Percentiles rank a stretch among this genome's conserved stretches.
These are phyloP conservation scores for Drosophila stalkeri DNA, from an alignment of 2,888 invertebrate species.

Conservation along the genomic window DNA sequence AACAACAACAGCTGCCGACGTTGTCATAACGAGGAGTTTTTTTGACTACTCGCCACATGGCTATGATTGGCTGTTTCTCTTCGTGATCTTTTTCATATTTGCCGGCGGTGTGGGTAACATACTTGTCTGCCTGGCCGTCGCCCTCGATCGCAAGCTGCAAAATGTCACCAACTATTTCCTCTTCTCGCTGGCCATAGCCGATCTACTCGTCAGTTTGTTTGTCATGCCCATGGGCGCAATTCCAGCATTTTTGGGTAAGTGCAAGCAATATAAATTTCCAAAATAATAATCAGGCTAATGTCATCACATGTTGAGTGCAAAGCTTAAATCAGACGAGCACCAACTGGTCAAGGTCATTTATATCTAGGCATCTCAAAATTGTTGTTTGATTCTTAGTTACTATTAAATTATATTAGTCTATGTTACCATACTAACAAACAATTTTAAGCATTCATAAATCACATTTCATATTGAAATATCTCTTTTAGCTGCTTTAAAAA, in stretches of 20 bases:
- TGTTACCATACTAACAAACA: background rate
- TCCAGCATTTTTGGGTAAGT: conserved; percentile 96
- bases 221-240: conserved; percentile 98
- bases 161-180: conserved; percentile 98
- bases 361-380: too few relatives aligned
- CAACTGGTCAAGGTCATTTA: too few relatives aligned
- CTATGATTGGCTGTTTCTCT: conserved; percentile 93
- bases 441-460: background rate
- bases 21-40: conserved; percentile 48
- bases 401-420: background rate
- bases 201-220: conserved; percentile 95
- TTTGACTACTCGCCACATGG: conserved; percentile 71
- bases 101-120: conserved; percentile 96
- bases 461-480: background rate
- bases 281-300: too few relatives aligned
- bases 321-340: too few relatives aligned
- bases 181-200: conserved; percentile 96
- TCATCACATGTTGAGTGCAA: too few relatives aligned
- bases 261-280: background rate
- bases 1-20: conserved; percentile 25
- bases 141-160: conserved; percentile 94
- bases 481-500: background rate
- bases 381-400: background rate
- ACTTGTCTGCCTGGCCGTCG: conserved; percentile 96
- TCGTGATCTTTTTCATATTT: conserved; percentile 93